Percentiles rank a stretch among this genome's conserved stretches.
phyloP scores from a whole-genome alignment of 2,113 vertebrate genomes.

The Columba livia region DNA sequence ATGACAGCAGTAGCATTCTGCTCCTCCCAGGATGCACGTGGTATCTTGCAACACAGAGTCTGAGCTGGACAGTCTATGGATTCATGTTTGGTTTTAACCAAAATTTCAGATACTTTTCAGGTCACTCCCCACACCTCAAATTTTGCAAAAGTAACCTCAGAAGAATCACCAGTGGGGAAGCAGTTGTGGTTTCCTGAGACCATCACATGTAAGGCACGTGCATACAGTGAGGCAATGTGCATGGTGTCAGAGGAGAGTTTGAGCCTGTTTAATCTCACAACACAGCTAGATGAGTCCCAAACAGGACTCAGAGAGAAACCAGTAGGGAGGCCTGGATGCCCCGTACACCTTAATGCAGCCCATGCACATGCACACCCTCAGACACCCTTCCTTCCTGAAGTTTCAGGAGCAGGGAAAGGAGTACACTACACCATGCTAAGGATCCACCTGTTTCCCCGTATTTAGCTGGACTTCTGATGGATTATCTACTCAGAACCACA shows the following conservation, averaged over 20 bases:
- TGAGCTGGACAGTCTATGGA: background rate
- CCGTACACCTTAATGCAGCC: background rate
- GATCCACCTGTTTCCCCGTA: slow-evolving; percentile 8
- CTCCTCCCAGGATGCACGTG: background rate
- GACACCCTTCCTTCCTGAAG: background rate
- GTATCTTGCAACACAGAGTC: background rate
- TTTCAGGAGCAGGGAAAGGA: background rate
- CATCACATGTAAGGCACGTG: rapidly evolving
- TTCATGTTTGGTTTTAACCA: background rate
- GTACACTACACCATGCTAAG: background rate
- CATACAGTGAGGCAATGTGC: background rate
- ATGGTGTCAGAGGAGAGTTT: background rate
- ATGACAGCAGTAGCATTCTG: background rate
- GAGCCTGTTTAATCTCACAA: background rate
- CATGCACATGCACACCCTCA: background rate
- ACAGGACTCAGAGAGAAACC: background rate
- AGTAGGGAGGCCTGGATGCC: background rate
- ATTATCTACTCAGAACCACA: background rate
- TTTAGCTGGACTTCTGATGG: background rate
- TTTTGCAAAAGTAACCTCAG: background rate
- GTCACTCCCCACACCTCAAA: background rate
- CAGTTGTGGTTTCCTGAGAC: background rate
- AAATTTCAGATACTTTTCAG: background rate
- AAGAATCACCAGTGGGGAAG: background rate
- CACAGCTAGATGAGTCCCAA: background rate